Evolutionary conservation across 2,113 vertebrate genomes (phyloP).

Genomic region (Platysternon megacephalum): DNA sequence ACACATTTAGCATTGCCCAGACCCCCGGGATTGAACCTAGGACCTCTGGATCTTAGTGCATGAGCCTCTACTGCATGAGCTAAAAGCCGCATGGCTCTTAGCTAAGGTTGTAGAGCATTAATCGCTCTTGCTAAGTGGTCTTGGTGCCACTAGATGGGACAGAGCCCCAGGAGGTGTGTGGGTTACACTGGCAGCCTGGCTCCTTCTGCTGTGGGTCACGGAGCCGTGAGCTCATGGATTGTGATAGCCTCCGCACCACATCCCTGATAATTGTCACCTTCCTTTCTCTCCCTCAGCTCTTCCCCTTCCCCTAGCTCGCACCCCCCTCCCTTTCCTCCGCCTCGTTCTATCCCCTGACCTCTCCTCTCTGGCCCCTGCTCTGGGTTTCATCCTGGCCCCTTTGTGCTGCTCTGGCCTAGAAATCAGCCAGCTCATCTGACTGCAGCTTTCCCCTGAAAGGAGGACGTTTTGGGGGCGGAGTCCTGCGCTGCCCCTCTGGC

Average conservation of each 20-base stretch:
- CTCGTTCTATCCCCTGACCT: neutral
- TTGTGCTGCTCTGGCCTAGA: constrained; percentile 4
- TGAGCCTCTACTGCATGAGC: no score
- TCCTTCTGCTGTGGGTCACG: neutral
- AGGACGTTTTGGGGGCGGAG: neutral
- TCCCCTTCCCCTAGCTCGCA: neutral
- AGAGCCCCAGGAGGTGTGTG: no score
- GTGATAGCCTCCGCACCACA: accelerated
- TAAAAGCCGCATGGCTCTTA: no score
- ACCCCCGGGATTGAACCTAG: no score
- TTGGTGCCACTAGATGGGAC: no score
- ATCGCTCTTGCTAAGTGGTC: no score
- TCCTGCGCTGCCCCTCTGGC: no score
- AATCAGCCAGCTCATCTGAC: constrained; percentile 5
- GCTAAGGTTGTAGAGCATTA: no score
- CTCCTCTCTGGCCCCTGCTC: neutral
- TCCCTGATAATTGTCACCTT: neutral
- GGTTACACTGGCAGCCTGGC: neutral
- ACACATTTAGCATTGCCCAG: neutral
- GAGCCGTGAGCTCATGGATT: neutral
- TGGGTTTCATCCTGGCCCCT: neutral
- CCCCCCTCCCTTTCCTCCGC: neutral
- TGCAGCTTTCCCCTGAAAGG: neutral
- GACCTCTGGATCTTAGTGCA: no score
- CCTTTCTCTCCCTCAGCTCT: neutral